A percentile compares a stretch with the other conserved stretches of the same genome.
Evolutionary conservation across 2,888 invertebrate genomes (phyloP).

Genomic region (Urechis unicinctus): DNA sequence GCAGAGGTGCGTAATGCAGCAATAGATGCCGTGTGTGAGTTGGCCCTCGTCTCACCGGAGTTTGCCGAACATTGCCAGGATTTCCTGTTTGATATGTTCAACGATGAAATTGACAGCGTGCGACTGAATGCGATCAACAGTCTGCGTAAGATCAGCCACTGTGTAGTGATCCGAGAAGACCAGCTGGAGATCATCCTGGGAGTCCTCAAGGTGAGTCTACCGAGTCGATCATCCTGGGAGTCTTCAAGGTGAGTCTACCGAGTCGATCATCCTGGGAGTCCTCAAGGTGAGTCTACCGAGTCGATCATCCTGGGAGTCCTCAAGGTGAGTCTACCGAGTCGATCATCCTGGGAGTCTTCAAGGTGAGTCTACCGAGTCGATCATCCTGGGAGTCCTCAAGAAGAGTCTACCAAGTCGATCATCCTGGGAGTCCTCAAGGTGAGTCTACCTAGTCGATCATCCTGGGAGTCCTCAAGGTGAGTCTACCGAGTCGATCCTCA

Average conservation of each 20-base stretch:
- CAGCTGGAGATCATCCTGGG: slow-evolving; percentile 92
- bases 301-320: too few species aligned
- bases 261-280: slow-evolving; percentile 88
- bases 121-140: slow-evolving; percentile 90
- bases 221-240: too few species aligned
- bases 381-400: too few species aligned
- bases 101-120: slow-evolving; percentile 97
- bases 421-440: slow-evolving; percentile 86
- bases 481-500: too few species aligned
- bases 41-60: slow-evolving; percentile 73
- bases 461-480: too few species aligned
- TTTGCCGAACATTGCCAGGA: slow-evolving; percentile 84
- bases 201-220: slow-evolving; percentile 76
- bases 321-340: too few species aligned
- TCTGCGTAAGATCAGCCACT: slow-evolving; percentile 78
- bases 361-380: too few species aligned
- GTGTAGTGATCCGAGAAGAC: slow-evolving; percentile 85
- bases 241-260: too few species aligned
- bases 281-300: slow-evolving; percentile 71
- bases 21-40: slow-evolving; percentile 83
- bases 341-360: slow-evolving; percentile 90
- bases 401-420: too few species aligned
- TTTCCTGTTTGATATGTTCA: slow-evolving; percentile 98
- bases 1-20: slow-evolving; percentile 88
- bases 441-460: too few species aligned